Evolutionary conservation across 2,113 vertebrate genomes (phyloP).

Genomic region (Oenanthe melanoleuca): DNA sequence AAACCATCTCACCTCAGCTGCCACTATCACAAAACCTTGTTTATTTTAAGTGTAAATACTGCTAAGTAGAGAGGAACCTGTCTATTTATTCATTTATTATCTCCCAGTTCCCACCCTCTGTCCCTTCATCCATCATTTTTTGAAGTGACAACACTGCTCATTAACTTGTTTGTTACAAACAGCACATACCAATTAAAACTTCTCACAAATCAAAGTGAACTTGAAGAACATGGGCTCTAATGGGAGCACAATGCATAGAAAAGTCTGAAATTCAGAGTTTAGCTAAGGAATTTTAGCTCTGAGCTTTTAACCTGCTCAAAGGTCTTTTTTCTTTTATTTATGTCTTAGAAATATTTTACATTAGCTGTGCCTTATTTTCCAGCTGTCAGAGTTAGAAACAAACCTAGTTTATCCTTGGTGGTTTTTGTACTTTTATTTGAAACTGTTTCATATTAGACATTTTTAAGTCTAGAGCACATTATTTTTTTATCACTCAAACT

Average conservation of each 20-base stretch:
- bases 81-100: not conserved
- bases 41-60: not conserved
- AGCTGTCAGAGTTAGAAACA: slow-evolving; percentile 53
- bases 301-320: slow-evolving; percentile 19
- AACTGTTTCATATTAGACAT: slow-evolving; percentile 61
- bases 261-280: slow-evolving; percentile 20
- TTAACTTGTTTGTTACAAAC: slow-evolving; percentile 30
- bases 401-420: slow-evolving; percentile 34
- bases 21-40: not conserved
- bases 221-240: slow-evolving; percentile 24
- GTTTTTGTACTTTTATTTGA: slow-evolving; percentile 56
- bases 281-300: not conserved
- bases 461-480: slow-evolving; percentile 46
- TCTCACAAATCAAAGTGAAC: slow-evolving; percentile 17
- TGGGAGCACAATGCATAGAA: slow-evolving; percentile 44
- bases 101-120: not conserved
- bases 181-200: not conserved
- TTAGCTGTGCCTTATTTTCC: slow-evolving; percentile 18
- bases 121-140: slow-evolving; percentile 35
- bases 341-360: slow-evolving; percentile 25
- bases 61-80: not conserved
- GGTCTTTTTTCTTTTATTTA: slow-evolving; percentile 44
- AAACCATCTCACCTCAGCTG: not conserved
- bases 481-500: slow-evolving; percentile 48
- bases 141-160: slow-evolving; percentile 17